Evolutionary conservation across 2,113 vertebrate genomes (phyloP).

Genomic region (Pungitius pungitius): DNA sequence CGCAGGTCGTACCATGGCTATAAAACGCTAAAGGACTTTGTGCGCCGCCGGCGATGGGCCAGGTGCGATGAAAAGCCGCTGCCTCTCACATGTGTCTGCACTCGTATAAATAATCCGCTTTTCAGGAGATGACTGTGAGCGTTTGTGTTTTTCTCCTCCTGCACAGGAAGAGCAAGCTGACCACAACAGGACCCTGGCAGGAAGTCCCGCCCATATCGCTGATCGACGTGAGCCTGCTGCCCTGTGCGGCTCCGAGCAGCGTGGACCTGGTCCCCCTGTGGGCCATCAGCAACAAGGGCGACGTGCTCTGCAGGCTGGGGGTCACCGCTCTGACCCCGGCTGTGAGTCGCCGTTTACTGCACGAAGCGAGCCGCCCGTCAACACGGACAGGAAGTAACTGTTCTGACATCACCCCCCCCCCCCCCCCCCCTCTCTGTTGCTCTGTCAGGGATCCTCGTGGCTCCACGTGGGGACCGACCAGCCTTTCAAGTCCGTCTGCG

Average conservation of each 20-base stretch:
- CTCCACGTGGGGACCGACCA: constrained; percentile 96
- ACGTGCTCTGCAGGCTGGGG: constrained; percentile 92
- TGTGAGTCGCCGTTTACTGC: constrained; percentile 79
- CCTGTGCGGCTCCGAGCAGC: constrained; percentile 71
- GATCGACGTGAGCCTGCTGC: constrained; percentile 90
- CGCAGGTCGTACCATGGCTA: constrained; percentile 91
- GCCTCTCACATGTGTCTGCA: constrained; percentile 18
- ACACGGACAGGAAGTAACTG: not conserved
- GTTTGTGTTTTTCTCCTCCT: constrained; percentile 3
- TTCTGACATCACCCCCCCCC: not conserved
- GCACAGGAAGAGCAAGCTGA: constrained; percentile 91
- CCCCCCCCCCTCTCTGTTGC: too few species aligned
- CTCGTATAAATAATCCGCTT: too few species aligned
- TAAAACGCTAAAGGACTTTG: constrained; percentile 98
- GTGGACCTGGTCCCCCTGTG: constrained; percentile 86
- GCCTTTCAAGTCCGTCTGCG: constrained; percentile 91
- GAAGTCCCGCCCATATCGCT: constrained; percentile 90
- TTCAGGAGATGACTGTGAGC: too few species aligned
- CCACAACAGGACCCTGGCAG: constrained; percentile 94
- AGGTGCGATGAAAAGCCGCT: constrained; percentile 81
- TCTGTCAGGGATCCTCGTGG: constrained; percentile 90
- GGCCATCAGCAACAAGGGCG: constrained; percentile 97
- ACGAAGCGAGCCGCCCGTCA: not conserved
- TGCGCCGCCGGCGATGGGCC: constrained; percentile 93
- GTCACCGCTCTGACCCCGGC: constrained; percentile 87